These are phyloP conservation scores for Asobara japonica DNA, from an alignment of 1,140 invertebrate species.

Conservation along the genomic window DNA sequence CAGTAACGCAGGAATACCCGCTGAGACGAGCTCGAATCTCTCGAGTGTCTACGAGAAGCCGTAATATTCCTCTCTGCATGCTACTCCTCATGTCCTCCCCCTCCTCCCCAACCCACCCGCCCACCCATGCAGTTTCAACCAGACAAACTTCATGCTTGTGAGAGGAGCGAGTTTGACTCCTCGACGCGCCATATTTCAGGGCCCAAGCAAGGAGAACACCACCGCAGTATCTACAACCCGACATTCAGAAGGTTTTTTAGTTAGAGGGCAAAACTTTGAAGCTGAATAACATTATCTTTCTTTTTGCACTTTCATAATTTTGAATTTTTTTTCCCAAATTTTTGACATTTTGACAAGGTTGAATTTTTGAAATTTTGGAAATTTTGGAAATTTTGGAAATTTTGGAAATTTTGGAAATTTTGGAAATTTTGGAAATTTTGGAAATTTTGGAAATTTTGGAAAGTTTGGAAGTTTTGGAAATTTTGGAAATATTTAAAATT, in stretches of 20 bases:
- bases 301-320: too few relatives aligned
- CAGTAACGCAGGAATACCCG: neutral
- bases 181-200: slow-evolving; percentile 14
- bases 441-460: too few relatives aligned
- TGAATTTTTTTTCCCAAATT: neutral
- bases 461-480: too few relatives aligned
- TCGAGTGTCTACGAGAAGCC: neutral
- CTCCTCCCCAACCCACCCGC: too few relatives aligned
- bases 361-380: neutral
- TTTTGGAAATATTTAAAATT: too few relatives aligned
- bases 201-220: neutral
- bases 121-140: slow-evolving; percentile 12
- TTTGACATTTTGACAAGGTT: too few relatives aligned
- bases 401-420: too few relatives aligned
- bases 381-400: too few relatives aligned
- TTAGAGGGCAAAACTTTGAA: neutral
- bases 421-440: too few relatives aligned
- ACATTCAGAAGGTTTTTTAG: neutral
- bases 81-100: neutral
- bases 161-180: slow-evolving; percentile 6
- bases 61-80: neutral
- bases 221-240: neutral
- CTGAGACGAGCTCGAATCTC: neutral
- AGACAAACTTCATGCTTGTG: slow-evolving; percentile 10
- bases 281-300: too few relatives aligned